phyloP scores from a whole-genome alignment of 2,113 vertebrate genomes.

The Apeltes quadracus region DNA sequence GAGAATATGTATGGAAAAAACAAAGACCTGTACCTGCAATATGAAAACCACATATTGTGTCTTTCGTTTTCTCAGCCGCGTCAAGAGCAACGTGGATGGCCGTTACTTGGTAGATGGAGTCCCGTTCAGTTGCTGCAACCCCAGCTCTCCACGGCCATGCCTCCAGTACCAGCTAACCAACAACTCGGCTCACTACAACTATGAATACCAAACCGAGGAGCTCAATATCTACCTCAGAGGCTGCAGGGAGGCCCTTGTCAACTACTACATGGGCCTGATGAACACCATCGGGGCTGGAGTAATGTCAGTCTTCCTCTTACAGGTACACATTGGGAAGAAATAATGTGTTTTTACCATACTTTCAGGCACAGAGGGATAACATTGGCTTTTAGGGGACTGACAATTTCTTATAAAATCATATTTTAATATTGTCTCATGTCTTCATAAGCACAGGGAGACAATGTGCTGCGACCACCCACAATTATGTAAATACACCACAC shows the following conservation, averaged over 20 bases:
- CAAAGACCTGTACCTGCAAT: neutral
- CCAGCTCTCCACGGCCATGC: constrained; percentile 83
- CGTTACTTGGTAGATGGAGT: constrained; percentile 84
- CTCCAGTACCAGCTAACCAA: constrained; percentile 84
- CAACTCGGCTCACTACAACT: constrained; percentile 85
- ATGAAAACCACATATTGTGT: neutral
- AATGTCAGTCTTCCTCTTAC: constrained; percentile 79
- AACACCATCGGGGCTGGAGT: constrained; percentile 81
- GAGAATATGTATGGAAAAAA: neutral
- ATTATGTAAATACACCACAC: neutral
- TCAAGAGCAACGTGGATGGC: constrained; percentile 86
- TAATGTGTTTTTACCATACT: neutral
- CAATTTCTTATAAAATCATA: neutral
- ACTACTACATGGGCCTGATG: constrained; percentile 84
- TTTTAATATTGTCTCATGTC: neutral
- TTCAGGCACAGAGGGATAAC: neutral
- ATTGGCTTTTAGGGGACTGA: neutral
- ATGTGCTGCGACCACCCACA: neutral
- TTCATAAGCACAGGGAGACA: neutral
- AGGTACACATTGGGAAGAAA: constrained; percentile 71
- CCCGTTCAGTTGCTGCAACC: constrained; percentile 87
- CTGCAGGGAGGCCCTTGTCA: constrained; percentile 82
- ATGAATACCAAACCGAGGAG: constrained; percentile 83
- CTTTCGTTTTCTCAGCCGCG: constrained; percentile 68
- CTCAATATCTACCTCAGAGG: constrained; percentile 84